These are phyloP conservation scores for Cariama cristata DNA, from an alignment of 2,113 vertebrate genomes.

Conservation along the genomic window DNA sequence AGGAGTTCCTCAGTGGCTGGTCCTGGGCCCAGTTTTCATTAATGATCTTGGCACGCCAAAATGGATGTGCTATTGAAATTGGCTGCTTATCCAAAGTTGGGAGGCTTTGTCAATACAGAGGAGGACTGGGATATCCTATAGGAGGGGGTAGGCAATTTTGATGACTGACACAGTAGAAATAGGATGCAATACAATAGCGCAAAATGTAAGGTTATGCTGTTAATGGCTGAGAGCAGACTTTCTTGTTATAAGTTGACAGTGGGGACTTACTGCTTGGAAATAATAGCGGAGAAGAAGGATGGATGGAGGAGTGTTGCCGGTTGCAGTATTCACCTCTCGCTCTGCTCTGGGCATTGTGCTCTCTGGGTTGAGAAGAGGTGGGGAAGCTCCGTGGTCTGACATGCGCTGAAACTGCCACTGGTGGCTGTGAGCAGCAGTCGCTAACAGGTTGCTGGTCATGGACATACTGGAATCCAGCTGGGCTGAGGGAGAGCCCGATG, in stretches of 20 bases:
- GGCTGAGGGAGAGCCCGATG: not conserved
- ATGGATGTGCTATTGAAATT: slow-evolving; percentile 4
- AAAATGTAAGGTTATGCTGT: not conserved
- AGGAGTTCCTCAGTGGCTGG: not conserved
- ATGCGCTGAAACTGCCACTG: rapidly evolving
- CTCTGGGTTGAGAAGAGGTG: not conserved
- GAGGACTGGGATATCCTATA: not conserved
- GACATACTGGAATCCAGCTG: not conserved
- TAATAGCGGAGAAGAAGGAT: not conserved
- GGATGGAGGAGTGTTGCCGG: not conserved
- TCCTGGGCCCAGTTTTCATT: not conserved
- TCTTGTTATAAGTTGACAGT: not conserved
- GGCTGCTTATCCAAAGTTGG: not conserved
- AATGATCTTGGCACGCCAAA: not conserved
- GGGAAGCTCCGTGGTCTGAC: rapidly evolving
- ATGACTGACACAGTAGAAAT: not conserved
- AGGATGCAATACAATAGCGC: not conserved
- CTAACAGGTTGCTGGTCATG: not conserved
- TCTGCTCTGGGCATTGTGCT: not conserved
- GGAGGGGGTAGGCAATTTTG: not conserved
- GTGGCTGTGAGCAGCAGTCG: not conserved
- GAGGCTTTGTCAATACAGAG: not conserved
- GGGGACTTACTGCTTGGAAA: not conserved
- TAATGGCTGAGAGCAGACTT: not conserved
- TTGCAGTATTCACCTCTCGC: not conserved